phyloP scores from a whole-genome alignment of 2,113 vertebrate species.

The Parotia lawesii region DNA sequence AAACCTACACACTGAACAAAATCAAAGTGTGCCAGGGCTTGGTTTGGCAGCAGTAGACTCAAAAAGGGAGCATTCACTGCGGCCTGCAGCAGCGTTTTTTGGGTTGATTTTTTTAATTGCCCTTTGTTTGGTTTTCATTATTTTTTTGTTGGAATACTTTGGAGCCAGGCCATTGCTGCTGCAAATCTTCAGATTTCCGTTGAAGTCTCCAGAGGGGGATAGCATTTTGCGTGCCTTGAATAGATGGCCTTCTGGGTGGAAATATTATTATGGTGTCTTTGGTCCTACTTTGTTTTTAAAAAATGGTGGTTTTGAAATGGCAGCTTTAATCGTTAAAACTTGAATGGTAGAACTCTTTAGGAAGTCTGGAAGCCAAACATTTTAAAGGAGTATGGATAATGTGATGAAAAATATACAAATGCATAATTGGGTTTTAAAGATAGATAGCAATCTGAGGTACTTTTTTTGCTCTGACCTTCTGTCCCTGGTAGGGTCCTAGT shows the following conservation, averaged over 20 bases:
- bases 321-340: background rate
- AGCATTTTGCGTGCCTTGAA: background rate
- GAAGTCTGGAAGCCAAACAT: background rate
- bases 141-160: background rate
- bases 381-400: background rate
- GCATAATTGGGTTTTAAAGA: background rate
- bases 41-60: background rate
- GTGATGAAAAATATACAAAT: background rate
- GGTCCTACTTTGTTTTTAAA: background rate
- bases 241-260: background rate
- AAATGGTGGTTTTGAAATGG: background rate
- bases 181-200: background rate
- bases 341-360: background rate
- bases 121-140: background rate
- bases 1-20: background rate
- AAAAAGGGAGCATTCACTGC: background rate
- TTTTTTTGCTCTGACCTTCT: background rate
- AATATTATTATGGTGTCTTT: background rate
- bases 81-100: background rate
- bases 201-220: background rate
- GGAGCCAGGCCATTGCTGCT: background rate
- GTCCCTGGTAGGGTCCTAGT: background rate
- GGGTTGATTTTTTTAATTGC: rapidly evolving
- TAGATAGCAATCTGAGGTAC: background rate
- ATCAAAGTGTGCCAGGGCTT: background rate